These are phyloP conservation scores for Tipula unca DNA, from an alignment of 2,888 invertebrate species.

Conservation along the genomic window DNA sequence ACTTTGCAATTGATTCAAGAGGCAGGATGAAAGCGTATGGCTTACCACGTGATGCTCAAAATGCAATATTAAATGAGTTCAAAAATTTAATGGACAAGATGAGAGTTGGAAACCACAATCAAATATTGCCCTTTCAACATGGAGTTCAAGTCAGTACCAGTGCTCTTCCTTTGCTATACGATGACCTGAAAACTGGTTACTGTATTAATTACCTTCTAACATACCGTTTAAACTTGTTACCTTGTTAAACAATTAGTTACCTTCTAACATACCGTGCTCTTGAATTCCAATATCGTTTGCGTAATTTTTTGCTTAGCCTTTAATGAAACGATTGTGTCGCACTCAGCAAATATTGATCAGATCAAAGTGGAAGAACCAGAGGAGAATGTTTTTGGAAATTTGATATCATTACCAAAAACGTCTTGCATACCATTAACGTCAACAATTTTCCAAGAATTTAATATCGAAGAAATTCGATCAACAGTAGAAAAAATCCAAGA, in stretches of 20 bases:
- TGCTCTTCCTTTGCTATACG: slow-evolving; percentile 23
- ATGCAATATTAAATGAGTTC: too few species aligned
- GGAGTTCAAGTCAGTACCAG: slow-evolving; percentile 26
- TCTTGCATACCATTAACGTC: too few species aligned
- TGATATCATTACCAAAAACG: not conserved
- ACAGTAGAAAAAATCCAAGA: not conserved
- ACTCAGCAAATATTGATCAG: slow-evolving; percentile 21
- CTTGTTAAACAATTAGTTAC: not conserved
- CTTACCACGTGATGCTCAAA: too few species aligned
- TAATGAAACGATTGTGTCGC: slow-evolving; percentile 25
- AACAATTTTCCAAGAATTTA: too few species aligned
- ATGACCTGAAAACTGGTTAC: slow-evolving; percentile 24
- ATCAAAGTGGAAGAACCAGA: not conserved
- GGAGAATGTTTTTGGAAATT: not conserved
- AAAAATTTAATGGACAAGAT: too few species aligned
- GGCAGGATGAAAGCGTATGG: slow-evolving; percentile 26
- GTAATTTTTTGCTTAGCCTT: slow-evolving; percentile 21
- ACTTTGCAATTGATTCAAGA: slow-evolving; percentile 25
- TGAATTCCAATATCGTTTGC: not conserved
- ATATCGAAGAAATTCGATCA: not conserved
- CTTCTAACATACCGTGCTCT: not conserved
- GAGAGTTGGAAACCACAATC: too few species aligned
- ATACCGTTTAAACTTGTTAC: slow-evolving; percentile 26
- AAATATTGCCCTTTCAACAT: slow-evolving; percentile 16
- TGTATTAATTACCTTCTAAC: slow-evolving; percentile 27